A percentile compares a stretch with the other conserved stretches of the same genome.
Evolutionary conservation across 2,113 vertebrate species (phyloP).

Genomic region (Phyllostomus discolor): DNA sequence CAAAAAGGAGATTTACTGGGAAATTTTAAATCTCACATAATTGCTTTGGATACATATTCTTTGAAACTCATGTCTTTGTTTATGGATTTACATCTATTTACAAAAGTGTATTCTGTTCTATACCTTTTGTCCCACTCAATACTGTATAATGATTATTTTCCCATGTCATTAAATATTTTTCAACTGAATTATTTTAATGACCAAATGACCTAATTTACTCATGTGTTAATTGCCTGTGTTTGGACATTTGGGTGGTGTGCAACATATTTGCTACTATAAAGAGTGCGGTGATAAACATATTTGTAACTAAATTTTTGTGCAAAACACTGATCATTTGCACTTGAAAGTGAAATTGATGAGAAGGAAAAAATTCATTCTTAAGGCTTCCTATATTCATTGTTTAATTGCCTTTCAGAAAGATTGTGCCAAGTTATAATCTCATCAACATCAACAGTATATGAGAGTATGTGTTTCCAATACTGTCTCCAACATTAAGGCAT

Average conservation of each 20-base stretch:
- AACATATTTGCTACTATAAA: background rate
- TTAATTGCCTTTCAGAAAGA: background rate
- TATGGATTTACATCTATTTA: background rate
- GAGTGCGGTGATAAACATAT: background rate
- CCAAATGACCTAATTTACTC: background rate
- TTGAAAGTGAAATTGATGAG: background rate
- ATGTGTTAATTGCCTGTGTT: background rate
- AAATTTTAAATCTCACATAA: background rate
- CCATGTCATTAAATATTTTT: background rate
- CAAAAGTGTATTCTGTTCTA: background rate
- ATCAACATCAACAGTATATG: background rate
- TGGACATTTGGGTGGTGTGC: background rate
- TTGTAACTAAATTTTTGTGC: background rate
- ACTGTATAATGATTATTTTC: background rate
- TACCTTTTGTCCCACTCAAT: background rate
- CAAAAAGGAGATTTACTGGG: background rate
- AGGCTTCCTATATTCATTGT: background rate
- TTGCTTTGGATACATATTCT: background rate
- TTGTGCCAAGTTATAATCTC: background rate
- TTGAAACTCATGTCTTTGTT: background rate
- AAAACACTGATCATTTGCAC: slow-evolving; percentile 29
- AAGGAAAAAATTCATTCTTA: background rate
- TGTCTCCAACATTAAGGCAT: background rate
- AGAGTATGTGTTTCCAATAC: background rate
- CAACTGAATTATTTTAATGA: background rate